Percentiles rank a stretch among this genome's conserved stretches.
Conservation (phyloP, 2,113 vertebrate species). For the Sphaerodactylus townsendi region DNA sequence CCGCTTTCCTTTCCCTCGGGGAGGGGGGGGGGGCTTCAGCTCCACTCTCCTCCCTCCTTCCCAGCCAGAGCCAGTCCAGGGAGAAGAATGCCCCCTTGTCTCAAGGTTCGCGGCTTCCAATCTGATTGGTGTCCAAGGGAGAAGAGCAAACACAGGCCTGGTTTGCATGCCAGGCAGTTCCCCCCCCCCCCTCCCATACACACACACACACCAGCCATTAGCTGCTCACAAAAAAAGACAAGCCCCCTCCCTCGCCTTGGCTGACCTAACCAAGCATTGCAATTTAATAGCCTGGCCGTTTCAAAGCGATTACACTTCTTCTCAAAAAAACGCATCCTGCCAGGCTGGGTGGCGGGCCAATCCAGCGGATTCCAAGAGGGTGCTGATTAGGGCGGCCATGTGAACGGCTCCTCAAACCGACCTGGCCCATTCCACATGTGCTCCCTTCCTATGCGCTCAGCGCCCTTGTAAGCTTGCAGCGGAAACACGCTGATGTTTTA, state of each 20-base stretch:
- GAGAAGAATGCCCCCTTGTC: conserved; percentile 74
- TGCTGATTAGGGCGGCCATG: fast-evolving
- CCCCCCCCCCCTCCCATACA: neutral
- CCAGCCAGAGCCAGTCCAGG: neutral
- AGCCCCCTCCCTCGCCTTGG: neutral
- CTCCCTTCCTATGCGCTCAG: neutral
- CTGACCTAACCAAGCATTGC: conserved; percentile 46
- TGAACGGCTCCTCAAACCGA: fast-evolving
- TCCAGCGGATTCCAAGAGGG: fast-evolving
- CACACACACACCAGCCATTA: conserved; percentile 29
- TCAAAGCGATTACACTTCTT: neutral
- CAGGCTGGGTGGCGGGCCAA: neutral
- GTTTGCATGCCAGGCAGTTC: conserved; percentile 52
- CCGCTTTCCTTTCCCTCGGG: neutral
- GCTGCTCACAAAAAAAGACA: conserved; percentile 42
- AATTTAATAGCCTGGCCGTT: conserved; percentile 21
- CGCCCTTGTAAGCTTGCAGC: neutral
- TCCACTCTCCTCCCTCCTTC: fast-evolving
- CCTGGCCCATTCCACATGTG: fast-evolving
- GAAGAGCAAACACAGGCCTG: conserved; percentile 30
- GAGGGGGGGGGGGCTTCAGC: no score
- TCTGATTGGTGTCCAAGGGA: conserved; percentile 54
- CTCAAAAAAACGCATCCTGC: fast-evolving
- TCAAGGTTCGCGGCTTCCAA: conserved; percentile 35
- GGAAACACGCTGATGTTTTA: neutral